Percentiles rank a stretch among this genome's conserved stretches.
phyloP scores from a whole-genome alignment of 1,140 invertebrate genomes.

The Drosophila simulans region DNA sequence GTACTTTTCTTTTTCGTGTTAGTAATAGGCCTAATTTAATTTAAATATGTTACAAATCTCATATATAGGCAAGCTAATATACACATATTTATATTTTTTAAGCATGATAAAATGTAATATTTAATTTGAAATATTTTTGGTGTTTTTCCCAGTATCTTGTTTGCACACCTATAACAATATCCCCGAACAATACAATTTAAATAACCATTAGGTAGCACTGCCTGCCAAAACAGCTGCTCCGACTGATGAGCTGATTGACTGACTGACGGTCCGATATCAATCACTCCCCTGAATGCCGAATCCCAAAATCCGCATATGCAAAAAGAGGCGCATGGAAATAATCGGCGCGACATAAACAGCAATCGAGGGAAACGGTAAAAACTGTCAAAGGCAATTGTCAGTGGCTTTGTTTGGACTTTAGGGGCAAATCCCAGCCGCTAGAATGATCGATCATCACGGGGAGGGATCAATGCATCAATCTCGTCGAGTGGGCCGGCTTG shows the following conservation, averaged over 20 bases:
- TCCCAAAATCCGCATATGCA: slow-evolving; percentile 38
- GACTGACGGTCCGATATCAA: slow-evolving; percentile 36
- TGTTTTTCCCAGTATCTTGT: background rate
- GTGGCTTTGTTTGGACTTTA: slow-evolving; percentile 56
- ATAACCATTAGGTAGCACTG: slow-evolving; percentile 36
- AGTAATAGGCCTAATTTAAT: too few species aligned
- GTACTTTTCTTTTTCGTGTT: too few species aligned
- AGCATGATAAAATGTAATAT: too few species aligned
- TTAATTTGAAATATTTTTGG: background rate
- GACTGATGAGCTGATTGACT: slow-evolving; percentile 12
- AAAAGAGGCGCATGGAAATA: slow-evolving; percentile 42
- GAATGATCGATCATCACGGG: slow-evolving; percentile 65
- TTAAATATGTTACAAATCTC: too few species aligned
- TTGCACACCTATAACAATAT: background rate
- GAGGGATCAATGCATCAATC: slow-evolving; percentile 48
- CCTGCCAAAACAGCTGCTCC: slow-evolving; percentile 60
- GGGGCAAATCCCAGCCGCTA: slow-evolving; percentile 17
- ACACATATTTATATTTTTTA: too few species aligned
- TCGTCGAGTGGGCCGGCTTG: slow-evolving; percentile 54
- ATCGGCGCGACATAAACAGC: slow-evolving; percentile 58
- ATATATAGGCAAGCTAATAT: too few species aligned
- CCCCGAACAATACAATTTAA: slow-evolving; percentile 28
- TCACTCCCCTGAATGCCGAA: slow-evolving; percentile 32
- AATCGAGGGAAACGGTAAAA: slow-evolving; percentile 66
- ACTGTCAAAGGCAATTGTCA: slow-evolving; percentile 77